Evolutionary conservation across 23 tunicate species (phyloP), one percentile per base, ranked within the genome.

Genomic region (Phallusia fumigata): DNA sequence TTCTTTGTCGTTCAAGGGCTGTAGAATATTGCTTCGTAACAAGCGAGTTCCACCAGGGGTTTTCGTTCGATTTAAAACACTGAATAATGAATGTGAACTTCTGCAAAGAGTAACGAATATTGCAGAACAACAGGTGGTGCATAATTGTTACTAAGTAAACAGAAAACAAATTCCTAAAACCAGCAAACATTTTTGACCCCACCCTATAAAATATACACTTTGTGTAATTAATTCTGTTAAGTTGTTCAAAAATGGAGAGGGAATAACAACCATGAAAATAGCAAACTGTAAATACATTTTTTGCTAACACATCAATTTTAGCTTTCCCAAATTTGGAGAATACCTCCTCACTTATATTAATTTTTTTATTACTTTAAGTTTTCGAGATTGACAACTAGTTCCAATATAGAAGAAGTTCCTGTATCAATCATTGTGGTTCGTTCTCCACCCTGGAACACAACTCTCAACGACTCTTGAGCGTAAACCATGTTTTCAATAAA

Each of bases 351-450:
- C 30, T 76, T 16, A 21, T 35, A 18, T 12, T 51, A 10, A 74
- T 31, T 12, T 11, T 0, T 8, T 26, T 30, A 76, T 65, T 69
- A 86, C 90, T 81, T 87, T 51, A 85, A 81, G 64, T 87, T 81
- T 58, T 81, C 35, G 21, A 86, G 33, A 33, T 86, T 86, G 31
- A 79, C 52, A 19, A 83, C 51, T 36, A 91, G 90, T 82, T 93
- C 98, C 74, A 93, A 35, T 33, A 81, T 74, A 26, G 90, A 35
- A 74, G 93, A 86, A 51, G 98, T 93, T 51, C 82, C 81, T 12
- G 93, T 80, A 85, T 93, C 98, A 36, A 93, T 88, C 76, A 88
- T 51, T 10, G 98, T 88, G 10, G 98, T 93, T 64, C 89, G 93
- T 65, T 93, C 98, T 36, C 93, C 84, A 35, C 98, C 98, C 52